Base-by-base conservation (phyloP, 1,140 invertebrate species). In the Frieseomelitta varia region DNA sequence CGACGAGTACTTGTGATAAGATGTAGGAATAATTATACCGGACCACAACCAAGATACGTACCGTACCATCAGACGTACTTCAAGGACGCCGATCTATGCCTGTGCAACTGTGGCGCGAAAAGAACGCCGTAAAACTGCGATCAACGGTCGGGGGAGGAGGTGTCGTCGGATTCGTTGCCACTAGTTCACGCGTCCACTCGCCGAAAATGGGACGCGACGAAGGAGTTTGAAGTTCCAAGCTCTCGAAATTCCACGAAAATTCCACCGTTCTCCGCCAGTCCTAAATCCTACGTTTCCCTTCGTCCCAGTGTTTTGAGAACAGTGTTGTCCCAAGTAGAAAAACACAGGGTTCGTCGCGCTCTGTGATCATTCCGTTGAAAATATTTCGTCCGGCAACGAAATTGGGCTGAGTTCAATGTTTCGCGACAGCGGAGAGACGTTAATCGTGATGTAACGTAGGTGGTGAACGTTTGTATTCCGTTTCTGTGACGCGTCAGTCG, bases 1-100 rank as follows among this genome's bases (percentile, higher is more conserved):
- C 92, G 92, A 91, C 90, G 91, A 78, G 51, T 77, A 90, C 85
- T 93, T 94, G 93, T 94, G 93, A 94, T 94, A 94, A 94, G 93
- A 91, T 91, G 91, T 93, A 94, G 92, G 89, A 91, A 93, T 93
- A 94, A 93, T 91, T 88, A 94, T 91, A 87, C 88, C 91, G 93
- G 91, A 92, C 88, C 90, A 92, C 92, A 92, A 92, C 90, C 90
- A 90, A 91, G 91, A 75, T 75, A 81, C 61, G 61, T 65, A 65
- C 71, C 71, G 30, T 82, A 83, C 65, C 73, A 77, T 1, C 74
- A 61, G 51, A 92, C 91, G 90, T 93, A 94, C 90, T 94, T 93
- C 87, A 94, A 91, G 85, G 90, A 94, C 90, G 89, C 87, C 89
- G 92, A 89, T 92, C 90, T 92, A 92, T 90, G 90, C 82, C 92